Evolutionary conservation across 1,140 invertebrate genomes (phyloP).

Genomic region (Copidosoma floridanum): DNA sequence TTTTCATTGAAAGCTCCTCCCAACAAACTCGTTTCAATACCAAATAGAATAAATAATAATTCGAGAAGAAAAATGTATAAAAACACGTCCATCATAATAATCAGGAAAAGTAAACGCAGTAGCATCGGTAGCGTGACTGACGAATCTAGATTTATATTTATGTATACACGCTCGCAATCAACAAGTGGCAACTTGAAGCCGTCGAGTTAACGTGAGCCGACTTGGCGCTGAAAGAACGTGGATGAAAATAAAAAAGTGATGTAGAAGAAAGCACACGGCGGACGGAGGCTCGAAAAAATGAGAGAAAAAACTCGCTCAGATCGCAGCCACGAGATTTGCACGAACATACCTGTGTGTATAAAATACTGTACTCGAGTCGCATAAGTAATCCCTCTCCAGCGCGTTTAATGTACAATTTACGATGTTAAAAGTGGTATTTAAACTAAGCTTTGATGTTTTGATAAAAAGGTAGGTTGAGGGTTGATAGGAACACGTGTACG

Average conservation of each 20-base stretch:
- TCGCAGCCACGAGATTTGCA: slow-evolving; percentile 5
- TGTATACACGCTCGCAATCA: too few relatives aligned
- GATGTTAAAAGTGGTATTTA: neutral
- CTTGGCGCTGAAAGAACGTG: neutral
- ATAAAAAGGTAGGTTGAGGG: neutral
- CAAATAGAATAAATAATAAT: too few relatives aligned
- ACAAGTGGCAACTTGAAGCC: slow-evolving; percentile 10
- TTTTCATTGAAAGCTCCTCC: too few relatives aligned
- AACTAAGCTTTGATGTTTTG: slow-evolving; percentile 9
- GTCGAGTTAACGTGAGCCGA: neutral
- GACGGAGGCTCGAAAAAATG: neutral
- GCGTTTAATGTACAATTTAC: too few relatives aligned
- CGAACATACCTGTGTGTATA: neutral
- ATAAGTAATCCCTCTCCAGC: too few relatives aligned
- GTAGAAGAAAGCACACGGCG: too few relatives aligned
- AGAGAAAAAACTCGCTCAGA: too few relatives aligned
- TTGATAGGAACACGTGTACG: too few relatives aligned
- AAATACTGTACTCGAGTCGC: neutral
- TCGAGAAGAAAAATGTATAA: too few relatives aligned
- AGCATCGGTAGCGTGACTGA: neutral
- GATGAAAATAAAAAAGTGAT: neutral
- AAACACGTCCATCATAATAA: too few relatives aligned
- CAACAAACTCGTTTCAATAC: too few relatives aligned
- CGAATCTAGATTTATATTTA: too few relatives aligned
- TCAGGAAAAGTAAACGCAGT: neutral